A percentile compares a stretch with the other conserved stretches of the same genome.
phyloP scores from a whole-genome alignment of 2,888 invertebrate genomes.

The Torymus aiolomorphi region DNA sequence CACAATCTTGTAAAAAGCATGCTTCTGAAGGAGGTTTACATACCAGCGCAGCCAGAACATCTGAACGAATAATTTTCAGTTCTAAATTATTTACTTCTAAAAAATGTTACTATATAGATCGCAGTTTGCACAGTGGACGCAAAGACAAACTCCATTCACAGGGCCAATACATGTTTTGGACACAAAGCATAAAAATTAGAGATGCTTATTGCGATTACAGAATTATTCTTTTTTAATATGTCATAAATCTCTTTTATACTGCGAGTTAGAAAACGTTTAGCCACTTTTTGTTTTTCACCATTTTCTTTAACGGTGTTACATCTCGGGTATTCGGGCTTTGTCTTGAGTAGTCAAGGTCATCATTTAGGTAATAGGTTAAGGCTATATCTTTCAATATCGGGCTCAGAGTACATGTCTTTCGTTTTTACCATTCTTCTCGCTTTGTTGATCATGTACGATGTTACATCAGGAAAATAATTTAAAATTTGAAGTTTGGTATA shows the following conservation, averaged over 20 bases:
- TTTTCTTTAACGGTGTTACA: neutral
- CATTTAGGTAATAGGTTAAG: neutral
- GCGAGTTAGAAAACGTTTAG: conserved; percentile 4
- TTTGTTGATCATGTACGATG: neutral
- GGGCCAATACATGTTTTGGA: too few relatives aligned
- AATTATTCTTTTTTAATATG: too few relatives aligned
- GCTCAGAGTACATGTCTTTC: neutral
- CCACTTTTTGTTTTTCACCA: neutral
- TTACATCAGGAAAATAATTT: neutral
- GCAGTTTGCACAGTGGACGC: neutral
- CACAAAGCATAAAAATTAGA: too few relatives aligned
- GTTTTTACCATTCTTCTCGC: neutral
- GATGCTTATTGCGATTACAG: too few relatives aligned
- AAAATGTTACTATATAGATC: neutral
- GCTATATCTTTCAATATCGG: neutral
- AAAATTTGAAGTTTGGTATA: neutral
- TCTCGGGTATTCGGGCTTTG: conserved; percentile 12
- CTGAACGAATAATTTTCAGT: too few relatives aligned
- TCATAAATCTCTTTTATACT: neutral
- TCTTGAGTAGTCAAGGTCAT: neutral
- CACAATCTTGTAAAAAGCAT: too few relatives aligned
- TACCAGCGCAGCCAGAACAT: too few relatives aligned
- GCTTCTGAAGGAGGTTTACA: too few relatives aligned
- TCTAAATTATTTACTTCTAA: too few relatives aligned
- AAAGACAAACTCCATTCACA: neutral